A percentile compares a stretch with the other conserved stretches of the same genome.
phyloP scores from a whole-genome alignment of 2,113 vertebrate genomes.

The Oplegnathus fasciatus region DNA sequence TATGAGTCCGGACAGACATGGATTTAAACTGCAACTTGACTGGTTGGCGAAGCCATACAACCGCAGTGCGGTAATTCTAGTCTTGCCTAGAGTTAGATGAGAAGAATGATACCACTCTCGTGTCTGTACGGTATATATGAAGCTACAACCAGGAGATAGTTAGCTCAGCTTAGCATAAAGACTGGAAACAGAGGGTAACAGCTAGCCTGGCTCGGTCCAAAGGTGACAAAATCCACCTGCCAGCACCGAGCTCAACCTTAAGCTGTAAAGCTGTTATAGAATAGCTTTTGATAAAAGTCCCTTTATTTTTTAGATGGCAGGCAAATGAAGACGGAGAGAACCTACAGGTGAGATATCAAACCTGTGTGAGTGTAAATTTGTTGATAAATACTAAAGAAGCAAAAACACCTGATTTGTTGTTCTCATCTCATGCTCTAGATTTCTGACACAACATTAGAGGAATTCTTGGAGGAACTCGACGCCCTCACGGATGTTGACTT shows the following conservation, averaged over 20 bases:
- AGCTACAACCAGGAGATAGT: neutral
- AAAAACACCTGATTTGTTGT: neutral
- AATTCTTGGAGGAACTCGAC: conserved; percentile 84
- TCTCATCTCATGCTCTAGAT: conserved; percentile 56
- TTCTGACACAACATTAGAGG: conserved; percentile 78
- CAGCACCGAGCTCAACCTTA: no score
- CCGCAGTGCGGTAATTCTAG: no score
- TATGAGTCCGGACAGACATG: no score
- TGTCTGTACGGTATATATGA: neutral
- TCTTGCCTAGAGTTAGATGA: no score
- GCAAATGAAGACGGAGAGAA: conserved; percentile 74
- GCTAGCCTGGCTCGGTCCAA: neutral
- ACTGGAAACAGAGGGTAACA: neutral
- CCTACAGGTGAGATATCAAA: conserved; percentile 74
- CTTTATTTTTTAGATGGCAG: conserved; percentile 81
- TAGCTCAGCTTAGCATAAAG: neutral
- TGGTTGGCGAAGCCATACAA: no score
- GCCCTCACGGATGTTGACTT: conserved; percentile 73
- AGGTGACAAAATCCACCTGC: neutral
- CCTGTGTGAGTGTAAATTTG: neutral
- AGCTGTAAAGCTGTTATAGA: conserved; percentile 4
- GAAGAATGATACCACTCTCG: neutral
- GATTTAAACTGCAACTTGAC: no score
- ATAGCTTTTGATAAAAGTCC: conserved; percentile 3
- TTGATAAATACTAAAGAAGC: neutral